Conservation (phyloP, 2,888 invertebrate species). For the Lymantria monacha region DNA sequence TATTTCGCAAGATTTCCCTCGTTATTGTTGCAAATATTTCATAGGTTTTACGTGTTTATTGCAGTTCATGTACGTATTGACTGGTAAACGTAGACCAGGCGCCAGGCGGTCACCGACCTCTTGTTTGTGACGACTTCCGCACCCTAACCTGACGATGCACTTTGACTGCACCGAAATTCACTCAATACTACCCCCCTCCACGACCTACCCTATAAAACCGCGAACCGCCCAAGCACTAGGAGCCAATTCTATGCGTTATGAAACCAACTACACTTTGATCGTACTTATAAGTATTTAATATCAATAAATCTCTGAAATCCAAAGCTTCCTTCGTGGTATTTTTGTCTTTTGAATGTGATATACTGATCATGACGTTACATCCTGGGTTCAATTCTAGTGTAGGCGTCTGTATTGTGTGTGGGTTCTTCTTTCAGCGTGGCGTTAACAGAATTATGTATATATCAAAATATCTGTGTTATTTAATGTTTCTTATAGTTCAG, state of each 20-base stretch:
- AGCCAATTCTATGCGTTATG: constrained; percentile 23
- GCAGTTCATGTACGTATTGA: constrained; percentile 25
- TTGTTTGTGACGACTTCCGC: constrained; percentile 71
- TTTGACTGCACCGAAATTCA: constrained; percentile 54
- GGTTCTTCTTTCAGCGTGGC: too few species aligned
- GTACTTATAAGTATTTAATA: too few species aligned
- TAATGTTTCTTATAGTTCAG: too few species aligned
- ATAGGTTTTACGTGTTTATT: constrained; percentile 10
- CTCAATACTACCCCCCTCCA: constrained; percentile 40
- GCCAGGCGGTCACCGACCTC: constrained; percentile 61
- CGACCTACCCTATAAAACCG: constrained; percentile 51
- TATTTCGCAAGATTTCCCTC: constrained; percentile 3
- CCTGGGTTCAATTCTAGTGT: too few species aligned
- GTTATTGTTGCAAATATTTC: constrained; percentile 2
- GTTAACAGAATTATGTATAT: too few species aligned
- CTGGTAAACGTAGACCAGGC: constrained; percentile 50
- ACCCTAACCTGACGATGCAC: constrained; percentile 60
- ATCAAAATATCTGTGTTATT: too few species aligned
- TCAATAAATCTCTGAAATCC: too few species aligned
- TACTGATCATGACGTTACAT: too few species aligned
- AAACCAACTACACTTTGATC: constrained; percentile 12
- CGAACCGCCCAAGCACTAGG: constrained; percentile 17
- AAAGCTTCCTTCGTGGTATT: too few species aligned
- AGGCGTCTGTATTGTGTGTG: too few species aligned
- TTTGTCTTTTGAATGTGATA: too few species aligned